phyloP scores from a whole-genome alignment of 2,113 vertebrate species.

The Saccopteryx leptura region DNA sequence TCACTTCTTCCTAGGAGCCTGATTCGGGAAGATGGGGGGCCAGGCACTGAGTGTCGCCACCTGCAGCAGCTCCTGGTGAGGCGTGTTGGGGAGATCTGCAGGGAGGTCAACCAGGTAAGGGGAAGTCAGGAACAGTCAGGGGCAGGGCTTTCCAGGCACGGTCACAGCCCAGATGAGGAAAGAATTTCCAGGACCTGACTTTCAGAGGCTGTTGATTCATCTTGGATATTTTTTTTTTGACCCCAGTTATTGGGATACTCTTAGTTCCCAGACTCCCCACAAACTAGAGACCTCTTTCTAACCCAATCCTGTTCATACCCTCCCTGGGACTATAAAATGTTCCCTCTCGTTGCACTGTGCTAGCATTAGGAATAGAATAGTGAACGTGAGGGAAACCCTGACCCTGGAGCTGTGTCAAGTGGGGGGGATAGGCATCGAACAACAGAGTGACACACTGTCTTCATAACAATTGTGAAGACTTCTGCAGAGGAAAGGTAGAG shows the following conservation, averaged over 20 bases:
- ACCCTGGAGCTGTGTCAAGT: neutral
- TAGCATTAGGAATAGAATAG: neutral
- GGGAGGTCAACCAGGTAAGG: constrained; percentile 97
- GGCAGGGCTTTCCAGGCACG: neutral
- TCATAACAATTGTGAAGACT: neutral
- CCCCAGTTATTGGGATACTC: neutral
- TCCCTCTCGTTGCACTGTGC: neutral
- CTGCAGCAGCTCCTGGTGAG: constrained; percentile 94
- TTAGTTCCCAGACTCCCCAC: neutral
- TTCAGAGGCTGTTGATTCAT: neutral
- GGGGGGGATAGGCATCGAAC: neutral
- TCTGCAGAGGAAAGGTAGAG: neutral
- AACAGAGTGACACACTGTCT: neutral
- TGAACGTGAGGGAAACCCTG: neutral
- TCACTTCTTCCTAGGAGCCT: constrained; percentile 75
- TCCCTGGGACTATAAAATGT: neutral
- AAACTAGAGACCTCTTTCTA: neutral
- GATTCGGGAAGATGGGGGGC: constrained; percentile 88
- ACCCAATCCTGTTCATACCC: neutral
- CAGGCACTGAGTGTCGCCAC: constrained; percentile 91
- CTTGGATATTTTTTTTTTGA: constrained; percentile 25
- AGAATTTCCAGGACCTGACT: neutral
- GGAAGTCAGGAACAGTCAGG: neutral
- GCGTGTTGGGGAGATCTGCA: constrained; percentile 96
- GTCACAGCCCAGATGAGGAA: neutral